phyloP scores from a whole-genome alignment of 64 coral and sea anemone genomes.

The Catalaphyllia jardinei region DNA sequence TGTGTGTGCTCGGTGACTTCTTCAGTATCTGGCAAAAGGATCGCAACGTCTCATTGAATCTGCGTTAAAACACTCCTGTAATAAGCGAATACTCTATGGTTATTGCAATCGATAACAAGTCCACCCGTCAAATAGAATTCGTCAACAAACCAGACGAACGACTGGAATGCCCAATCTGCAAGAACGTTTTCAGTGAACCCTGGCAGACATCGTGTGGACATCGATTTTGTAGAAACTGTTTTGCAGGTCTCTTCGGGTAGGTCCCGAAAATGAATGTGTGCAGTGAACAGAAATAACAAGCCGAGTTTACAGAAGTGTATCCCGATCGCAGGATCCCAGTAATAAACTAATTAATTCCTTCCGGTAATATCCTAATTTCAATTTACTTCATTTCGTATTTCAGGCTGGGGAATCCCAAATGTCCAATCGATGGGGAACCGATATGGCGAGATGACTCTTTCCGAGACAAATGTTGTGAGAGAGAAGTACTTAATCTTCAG shows the following conservation, averaged over 20 bases:
- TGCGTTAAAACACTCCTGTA: background rate
- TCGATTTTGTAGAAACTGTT: conserved; percentile 21
- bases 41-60: no score
- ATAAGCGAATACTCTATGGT: background rate
- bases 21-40: no score
- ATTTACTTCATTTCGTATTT: background rate
- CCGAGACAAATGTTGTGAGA: conserved; percentile 59
- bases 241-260: conserved; percentile 21
- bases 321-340: no score
- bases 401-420: conserved; percentile 1
- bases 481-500: conserved; percentile 48
- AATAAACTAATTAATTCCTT: background rate
- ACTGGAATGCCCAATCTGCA: conserved; percentile 14
- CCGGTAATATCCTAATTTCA: no score
- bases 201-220: conserved; percentile 35
- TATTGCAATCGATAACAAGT: background rate
- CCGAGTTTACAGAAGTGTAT: no score
- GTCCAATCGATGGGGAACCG: conserved; percentile 45
- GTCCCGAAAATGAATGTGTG: background rate
- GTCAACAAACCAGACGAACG: background rate
- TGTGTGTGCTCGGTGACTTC: no score
- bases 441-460: conserved; percentile 35
- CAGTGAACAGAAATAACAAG: no score
- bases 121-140: background rate
- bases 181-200: conserved; percentile 19